Evolutionary conservation across 2,888 invertebrate species (phyloP), one percentile per base, ranked within the genome.

Genomic region (Caenorhabditis uteleia): DNA sequence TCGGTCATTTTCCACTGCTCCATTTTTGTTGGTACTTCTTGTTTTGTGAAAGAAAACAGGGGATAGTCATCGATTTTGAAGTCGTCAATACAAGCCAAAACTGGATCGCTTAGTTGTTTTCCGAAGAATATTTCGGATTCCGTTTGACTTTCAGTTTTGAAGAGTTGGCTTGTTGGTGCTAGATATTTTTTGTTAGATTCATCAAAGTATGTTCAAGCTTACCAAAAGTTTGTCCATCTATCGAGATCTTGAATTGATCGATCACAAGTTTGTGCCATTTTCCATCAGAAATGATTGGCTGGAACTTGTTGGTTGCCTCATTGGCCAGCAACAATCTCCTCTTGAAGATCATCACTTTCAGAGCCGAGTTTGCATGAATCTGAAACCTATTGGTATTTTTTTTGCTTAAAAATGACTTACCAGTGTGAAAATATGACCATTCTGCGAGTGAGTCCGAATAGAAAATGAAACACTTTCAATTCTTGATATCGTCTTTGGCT

Each of bases 371-470:
- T n/a, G n/a, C n/a, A n/a, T n/a, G n/a, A n/a, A n/a, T n/a, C n/a
- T n/a, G n/a, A n/a, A n/a, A n/a, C n/a, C n/a, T n/a, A n/a, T n/a
- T n/a, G n/a, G n/a, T n/a, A n/a, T n/a, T n/a, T n/a, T 16, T 43
- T 43, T 39, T 23, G 6, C 3, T 39, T 6, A 39, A 39, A 39
- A 21, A 5, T 39, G 20, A 36, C 51, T 34, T 23, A 75, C 72
- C 60, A 71, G 23, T 12, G 68, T 54, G 5, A 75, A 54, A 23
- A 75, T 65, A n/a, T 66, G 58, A 14, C 70, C 75, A 25, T 68
- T 57, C 8, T 40, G 40, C 8, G 75, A 68, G 42, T 73, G 68
- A 2, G 75, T 62, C 45, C 70, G 39, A 0, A 75, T 54, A 0
- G 61, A 55, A 23, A 75, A 65, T n/a, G 47, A 50, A 0, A 72